Evolutionary conservation across 2,888 invertebrate genomes (phyloP).

Genomic region (Myathropa florea): DNA sequence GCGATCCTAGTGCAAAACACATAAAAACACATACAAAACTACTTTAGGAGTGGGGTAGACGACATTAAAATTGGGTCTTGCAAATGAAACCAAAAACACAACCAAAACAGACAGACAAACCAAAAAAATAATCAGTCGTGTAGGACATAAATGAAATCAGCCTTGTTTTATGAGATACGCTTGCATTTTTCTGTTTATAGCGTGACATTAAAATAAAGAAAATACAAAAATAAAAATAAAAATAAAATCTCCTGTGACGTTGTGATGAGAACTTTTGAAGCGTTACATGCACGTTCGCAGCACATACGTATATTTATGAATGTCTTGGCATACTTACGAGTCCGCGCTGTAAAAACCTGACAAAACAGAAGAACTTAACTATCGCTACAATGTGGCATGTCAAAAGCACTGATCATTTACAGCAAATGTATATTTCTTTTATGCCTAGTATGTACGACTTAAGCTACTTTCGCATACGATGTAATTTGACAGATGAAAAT

Average conservation of each 20-base stretch:
- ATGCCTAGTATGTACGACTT: neutral
- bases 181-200: slow-evolving; percentile 32
- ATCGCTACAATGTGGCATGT: slow-evolving; percentile 21
- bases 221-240: neutral
- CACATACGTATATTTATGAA: slow-evolving; percentile 1
- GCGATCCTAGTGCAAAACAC: slow-evolving; percentile 82
- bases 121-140: neutral
- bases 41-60: slow-evolving; percentile 80
- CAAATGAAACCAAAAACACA: slow-evolving; percentile 46
- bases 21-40: slow-evolving; percentile 80
- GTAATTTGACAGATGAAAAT: neutral
- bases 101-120: neutral
- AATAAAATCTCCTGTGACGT: slow-evolving; percentile 2
- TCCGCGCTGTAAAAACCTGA: neutral
- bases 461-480: neutral
- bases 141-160: slow-evolving; percentile 4
- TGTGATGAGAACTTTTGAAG: slow-evolving; percentile 27
- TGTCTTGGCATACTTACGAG: slow-evolving; percentile 17
- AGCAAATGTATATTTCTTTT: slow-evolving; percentile 15
- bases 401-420: slow-evolving; percentile 35
- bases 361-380: neutral
- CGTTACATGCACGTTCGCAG: slow-evolving; percentile 42
- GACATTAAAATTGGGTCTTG: slow-evolving; percentile 73
- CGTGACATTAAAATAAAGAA: slow-evolving; percentile 20
- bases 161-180: slow-evolving; percentile 19